Percentiles rank a stretch among this genome's conserved stretches.
These are phyloP conservation scores for Turritopsis dohrnii DNA, from an alignment of 30 jellyfish, hydroid and myxozoan species.

Conservation along the genomic window DNA sequence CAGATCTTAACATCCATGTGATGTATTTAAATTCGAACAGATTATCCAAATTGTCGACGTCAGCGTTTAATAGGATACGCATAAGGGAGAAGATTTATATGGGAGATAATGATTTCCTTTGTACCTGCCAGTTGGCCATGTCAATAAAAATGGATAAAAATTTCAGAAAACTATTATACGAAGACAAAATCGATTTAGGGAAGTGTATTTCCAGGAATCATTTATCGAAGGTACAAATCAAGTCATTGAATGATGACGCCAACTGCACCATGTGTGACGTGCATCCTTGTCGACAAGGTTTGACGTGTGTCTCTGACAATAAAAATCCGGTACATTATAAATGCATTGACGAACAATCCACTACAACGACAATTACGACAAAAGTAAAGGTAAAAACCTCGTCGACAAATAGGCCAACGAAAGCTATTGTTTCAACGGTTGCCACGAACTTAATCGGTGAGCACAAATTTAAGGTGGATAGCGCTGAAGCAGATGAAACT, in stretches of 20 bases:
- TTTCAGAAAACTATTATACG: not conserved
- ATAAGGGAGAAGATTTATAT: not conserved
- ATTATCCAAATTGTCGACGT: not conserved
- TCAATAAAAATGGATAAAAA: not conserved
- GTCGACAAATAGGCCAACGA: not conserved
- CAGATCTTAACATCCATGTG: not conserved
- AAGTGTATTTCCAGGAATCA: not conserved
- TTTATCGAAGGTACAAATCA: not conserved
- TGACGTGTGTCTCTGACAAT: not conserved
- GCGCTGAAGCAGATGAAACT: not conserved
- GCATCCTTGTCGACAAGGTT: constrained; percentile 1
- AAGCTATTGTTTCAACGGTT: not conserved
- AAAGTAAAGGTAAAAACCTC: not conserved
- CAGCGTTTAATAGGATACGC: not conserved
- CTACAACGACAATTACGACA: not conserved
- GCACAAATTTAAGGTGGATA: not conserved
- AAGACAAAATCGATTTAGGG: not conserved
- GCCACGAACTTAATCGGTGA: not conserved
- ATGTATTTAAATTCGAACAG: not conserved
- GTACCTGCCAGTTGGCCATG: not conserved
- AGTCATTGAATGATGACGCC: not conserved
- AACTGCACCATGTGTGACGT: constrained; percentile 11
- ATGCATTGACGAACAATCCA: not conserved
- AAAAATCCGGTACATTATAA: not conserved
- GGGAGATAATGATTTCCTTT: not conserved